Conservation (phyloP, 2,113 vertebrate species). For the Lamprotornis superbus region DNA sequence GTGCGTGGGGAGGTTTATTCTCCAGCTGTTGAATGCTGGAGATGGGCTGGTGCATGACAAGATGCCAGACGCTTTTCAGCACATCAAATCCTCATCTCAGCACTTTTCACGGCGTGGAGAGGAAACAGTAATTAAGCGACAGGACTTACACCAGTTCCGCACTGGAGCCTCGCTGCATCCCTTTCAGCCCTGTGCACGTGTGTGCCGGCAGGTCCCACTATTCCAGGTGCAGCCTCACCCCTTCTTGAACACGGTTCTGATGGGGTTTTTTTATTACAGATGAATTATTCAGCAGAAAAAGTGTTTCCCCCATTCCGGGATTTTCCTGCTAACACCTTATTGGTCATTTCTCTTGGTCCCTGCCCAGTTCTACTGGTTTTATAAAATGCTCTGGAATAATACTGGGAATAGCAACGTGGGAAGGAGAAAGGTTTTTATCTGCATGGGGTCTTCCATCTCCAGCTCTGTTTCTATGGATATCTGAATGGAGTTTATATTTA, state of each 20-base stretch:
- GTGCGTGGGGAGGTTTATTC: not conserved
- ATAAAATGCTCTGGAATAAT: not conserved
- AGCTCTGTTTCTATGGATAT: constrained; percentile 70
- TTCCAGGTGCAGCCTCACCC: not conserved
- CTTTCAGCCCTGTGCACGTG: not conserved
- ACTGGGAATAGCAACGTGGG: constrained; percentile 34
- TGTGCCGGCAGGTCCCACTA: not conserved
- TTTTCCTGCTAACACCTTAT: not conserved
- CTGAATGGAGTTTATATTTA: constrained; percentile 63
- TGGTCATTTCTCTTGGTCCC: not conserved
- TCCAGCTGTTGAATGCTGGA: constrained; percentile 35
- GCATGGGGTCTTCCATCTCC: constrained; percentile 62
- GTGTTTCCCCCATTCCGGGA: not conserved
- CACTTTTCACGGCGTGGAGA: not conserved
- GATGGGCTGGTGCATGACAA: constrained; percentile 28
- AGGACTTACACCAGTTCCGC: not conserved
- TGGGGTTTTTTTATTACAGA: not conserved
- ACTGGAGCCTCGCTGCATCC: not conserved
- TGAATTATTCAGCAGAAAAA: constrained; percentile 5
- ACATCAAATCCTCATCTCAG: constrained; percentile 22
- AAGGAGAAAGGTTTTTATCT: constrained; percentile 61
- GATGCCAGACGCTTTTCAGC: constrained; percentile 44
- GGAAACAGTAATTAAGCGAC: constrained; percentile 20
- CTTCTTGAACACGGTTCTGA: not conserved
- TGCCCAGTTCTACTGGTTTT: constrained; percentile 12